A percentile compares a stretch with the other conserved stretches of the same genome.
Evolutionary conservation across 92 coral and sea anemone genomes (phyloP).

Genomic region (Meandrina meandrites): DNA sequence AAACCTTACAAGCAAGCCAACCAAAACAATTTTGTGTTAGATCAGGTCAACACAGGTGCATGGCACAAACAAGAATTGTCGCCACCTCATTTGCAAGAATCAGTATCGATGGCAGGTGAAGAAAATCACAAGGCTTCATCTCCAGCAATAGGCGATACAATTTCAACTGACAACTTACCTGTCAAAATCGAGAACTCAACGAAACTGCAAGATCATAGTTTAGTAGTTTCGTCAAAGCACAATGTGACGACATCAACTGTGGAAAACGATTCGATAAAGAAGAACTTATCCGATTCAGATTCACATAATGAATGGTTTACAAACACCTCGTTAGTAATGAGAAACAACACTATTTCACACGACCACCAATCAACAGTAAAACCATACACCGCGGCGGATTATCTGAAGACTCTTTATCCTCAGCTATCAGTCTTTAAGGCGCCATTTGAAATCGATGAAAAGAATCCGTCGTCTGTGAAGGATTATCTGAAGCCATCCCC

Average conservation of each 20-base stretch:
- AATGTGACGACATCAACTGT: background rate
- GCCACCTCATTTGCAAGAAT: background rate
- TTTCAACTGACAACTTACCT: background rate
- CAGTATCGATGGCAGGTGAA: background rate
- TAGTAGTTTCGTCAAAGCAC: background rate
- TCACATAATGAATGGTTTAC: conserved; percentile 31
- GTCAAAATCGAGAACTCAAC: background rate
- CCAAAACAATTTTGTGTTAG: background rate
- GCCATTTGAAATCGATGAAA: conserved; percentile 21
- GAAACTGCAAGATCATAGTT: background rate
- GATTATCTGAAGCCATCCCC: background rate
- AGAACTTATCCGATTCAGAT: background rate
- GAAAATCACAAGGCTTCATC: background rate
- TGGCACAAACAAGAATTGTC: background rate
- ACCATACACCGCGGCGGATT: conserved; percentile 38
- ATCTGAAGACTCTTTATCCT: conserved; percentile 38
- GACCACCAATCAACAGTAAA: background rate
- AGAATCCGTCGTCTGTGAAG: background rate
- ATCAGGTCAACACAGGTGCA: background rate
- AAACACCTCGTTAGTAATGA: background rate
- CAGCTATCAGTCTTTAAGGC: conserved; percentile 37
- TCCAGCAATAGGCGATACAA: too few relatives aligned
- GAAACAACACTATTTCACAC: background rate
- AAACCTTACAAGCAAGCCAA: conserved; percentile 16
- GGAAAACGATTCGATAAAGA: conserved; percentile 7